Evolutionary conservation across 2,797 vertebrate genomes (phyloP).

Genomic region (Melanotaenia pygmaea): DNA sequence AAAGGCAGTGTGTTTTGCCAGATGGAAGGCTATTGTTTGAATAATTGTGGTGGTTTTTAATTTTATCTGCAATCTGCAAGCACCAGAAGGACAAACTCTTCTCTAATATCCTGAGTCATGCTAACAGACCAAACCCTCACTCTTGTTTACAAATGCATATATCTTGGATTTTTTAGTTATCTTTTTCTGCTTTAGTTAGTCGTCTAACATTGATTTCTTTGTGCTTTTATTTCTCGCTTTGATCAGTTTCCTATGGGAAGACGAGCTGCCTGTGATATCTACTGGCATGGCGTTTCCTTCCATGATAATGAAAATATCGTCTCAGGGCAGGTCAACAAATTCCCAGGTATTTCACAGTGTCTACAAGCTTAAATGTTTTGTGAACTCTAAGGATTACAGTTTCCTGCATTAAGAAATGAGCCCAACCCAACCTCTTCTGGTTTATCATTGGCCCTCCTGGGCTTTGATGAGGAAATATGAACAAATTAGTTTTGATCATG

Average conservation of each 20-base stretch:
- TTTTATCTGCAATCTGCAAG: constrained; percentile 35
- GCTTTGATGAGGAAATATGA: no score
- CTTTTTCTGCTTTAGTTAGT: not conserved
- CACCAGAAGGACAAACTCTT: constrained; percentile 18
- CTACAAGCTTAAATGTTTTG: not conserved
- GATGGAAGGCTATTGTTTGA: constrained; percentile 6
- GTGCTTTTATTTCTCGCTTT: not conserved
- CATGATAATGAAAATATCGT: constrained; percentile 91
- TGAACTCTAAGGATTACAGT: not conserved
- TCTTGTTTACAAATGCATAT: not conserved
- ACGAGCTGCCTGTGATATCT: constrained; percentile 94
- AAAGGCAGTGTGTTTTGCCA: constrained; percentile 23
- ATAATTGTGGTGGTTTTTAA: no score
- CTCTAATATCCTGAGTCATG: constrained; percentile 24
- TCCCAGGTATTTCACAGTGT: constrained; percentile 88
- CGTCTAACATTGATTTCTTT: not conserved
- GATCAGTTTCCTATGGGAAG: constrained; percentile 91
- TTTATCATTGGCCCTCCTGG: no score
- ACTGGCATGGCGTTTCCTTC: constrained; percentile 97
- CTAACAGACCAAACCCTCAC: constrained; percentile 2
- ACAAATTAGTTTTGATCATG: no score
- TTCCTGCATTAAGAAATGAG: no score
- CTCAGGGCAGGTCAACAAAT: constrained; percentile 98
- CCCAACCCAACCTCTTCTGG: no score
- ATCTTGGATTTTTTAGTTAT: not conserved